These are phyloP conservation scores for Thaumetopoea pityocampa DNA, from an alignment of 1,140 invertebrate genomes.

Conservation along the genomic window DNA sequence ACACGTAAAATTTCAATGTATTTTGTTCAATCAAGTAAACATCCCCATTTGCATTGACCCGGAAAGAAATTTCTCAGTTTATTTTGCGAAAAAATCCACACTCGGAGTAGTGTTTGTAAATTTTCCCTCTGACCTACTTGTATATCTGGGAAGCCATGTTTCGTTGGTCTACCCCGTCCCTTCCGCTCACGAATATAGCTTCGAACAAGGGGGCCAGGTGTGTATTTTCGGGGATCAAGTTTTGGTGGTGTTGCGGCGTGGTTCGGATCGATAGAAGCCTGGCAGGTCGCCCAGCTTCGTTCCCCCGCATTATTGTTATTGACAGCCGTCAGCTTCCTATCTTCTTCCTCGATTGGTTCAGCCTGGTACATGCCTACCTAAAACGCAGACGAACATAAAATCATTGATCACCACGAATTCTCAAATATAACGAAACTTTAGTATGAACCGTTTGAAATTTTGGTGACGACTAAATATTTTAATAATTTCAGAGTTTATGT, in stretches of 20 bases:
- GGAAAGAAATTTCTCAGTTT: constrained; percentile 51
- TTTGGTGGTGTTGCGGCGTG: constrained; percentile 42
- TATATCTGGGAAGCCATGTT: constrained; percentile 41
- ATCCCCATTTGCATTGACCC: constrained; percentile 61
- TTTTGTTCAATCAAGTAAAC: constrained; percentile 35
- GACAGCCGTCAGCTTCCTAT: constrained; percentile 59
- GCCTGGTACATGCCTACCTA: constrained; percentile 49
- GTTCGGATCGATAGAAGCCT: constrained; percentile 62
- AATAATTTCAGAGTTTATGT: no score
- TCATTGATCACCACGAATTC: no score
- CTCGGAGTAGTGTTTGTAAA: constrained; percentile 69
- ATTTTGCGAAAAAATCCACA: constrained; percentile 62
- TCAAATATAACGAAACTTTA: no score
- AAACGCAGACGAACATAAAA: constrained; percentile 46
- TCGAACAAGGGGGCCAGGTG: constrained; percentile 30
- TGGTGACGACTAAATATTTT: no score
- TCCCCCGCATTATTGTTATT: constrained; percentile 73
- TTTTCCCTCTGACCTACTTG: constrained; percentile 74
- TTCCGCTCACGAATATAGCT: constrained; percentile 24
- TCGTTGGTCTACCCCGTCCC: constrained; percentile 36
- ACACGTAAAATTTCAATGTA: constrained; percentile 19
- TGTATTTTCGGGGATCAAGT: constrained; percentile 49
- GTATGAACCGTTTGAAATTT: no score
- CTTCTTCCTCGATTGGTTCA: constrained; percentile 57
- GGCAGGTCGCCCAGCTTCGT: constrained; percentile 67